Evolutionary conservation across 2,797 vertebrate species (phyloP), one percentile per base, ranked within the genome.

Genomic region (Poeciliopsis infans): DNA sequence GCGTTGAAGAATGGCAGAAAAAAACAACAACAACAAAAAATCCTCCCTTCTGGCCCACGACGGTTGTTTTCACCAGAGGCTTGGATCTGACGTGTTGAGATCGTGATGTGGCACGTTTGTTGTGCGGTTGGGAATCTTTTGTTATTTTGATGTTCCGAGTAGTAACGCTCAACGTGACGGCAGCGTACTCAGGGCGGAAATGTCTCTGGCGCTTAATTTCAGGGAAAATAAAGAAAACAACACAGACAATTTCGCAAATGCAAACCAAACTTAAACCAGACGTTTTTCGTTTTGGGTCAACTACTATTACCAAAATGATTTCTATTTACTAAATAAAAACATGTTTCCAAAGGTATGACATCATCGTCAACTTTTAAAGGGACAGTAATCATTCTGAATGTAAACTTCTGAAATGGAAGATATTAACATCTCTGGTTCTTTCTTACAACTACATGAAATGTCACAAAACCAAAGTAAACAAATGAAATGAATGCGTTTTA

Each of bases 141-240:
- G 84, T 92, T 85, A 90, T 86, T 77, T 83, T 90, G 88, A 91
- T 91, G 80, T 73, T 75, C 39, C 73, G 84, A 86, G 75, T 86
- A 74, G 72, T 79, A 23, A 18, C 49, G 79, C 79, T 87, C 80
- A 88, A 83, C 85, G 72, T 28, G 76, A 76, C 11, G 72, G 89
- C 75, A 74, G 75, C 76, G 70, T 68, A 83, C 83, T 87, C 80
- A 70, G 72, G 81, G 85, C 51, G 71, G 64, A 90, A 88, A 78
- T 16, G 25, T 89, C 85, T 84, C 80, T 18, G 18, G 18, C 18
- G 6, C 7, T 51, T 51, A 51, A 23, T 23, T 51, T 51, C 6
- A 20, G 18, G 7, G 20, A 20, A 7, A 18, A 47, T 0, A 7
- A 8, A 41, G 1, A 10, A 8, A 43, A 43, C 10, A 43, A 45